These are phyloP conservation scores for Scomberomorus guttatus DNA, from an alignment of 2,797 vertebrate genomes.

Conservation along the genomic window DNA sequence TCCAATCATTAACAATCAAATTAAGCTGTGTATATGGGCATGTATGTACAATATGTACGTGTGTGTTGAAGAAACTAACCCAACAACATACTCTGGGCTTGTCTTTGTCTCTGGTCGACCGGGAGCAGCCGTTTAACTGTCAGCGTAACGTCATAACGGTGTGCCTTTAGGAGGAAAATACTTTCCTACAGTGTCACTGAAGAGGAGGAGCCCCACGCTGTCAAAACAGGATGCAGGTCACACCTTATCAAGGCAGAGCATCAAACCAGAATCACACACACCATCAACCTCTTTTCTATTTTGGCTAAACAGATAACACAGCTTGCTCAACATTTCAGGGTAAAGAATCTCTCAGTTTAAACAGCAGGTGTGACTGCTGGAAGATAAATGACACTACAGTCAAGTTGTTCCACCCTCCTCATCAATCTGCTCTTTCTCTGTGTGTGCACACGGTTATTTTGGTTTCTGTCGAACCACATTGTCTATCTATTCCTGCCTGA, in stretches of 20 bases:
- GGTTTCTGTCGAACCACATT: constrained; percentile 10
- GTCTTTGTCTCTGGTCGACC: constrained; percentile 31
- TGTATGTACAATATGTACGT: background rate
- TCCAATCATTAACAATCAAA: background rate
- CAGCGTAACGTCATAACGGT: constrained; percentile 45
- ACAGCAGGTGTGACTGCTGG: constrained; percentile 32
- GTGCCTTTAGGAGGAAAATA: constrained; percentile 42
- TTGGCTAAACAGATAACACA: constrained; percentile 42
- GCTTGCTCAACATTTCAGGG: constrained; percentile 41
- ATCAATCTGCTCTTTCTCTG: background rate
- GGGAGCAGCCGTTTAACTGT: constrained; percentile 65
- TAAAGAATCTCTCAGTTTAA: background rate
- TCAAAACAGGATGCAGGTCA: constrained; percentile 77
- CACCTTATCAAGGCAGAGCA: constrained; percentile 52
- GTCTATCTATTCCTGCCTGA: constrained; percentile 5
- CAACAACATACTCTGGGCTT: constrained; percentile 32
- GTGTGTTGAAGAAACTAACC: constrained; percentile 26
- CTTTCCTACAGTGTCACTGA: constrained; percentile 59
- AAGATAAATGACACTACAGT: constrained; percentile 24
- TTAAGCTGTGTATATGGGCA: background rate
- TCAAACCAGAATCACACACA: constrained; percentile 50
- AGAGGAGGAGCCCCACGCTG: constrained; percentile 51
- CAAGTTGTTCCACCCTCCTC: background rate
- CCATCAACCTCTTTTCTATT: constrained; percentile 41
- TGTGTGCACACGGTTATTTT: background rate